A percentile compares a stretch with the other conserved stretches of the same genome.
These are phyloP conservation scores for Rhyacichthys aspro DNA, from an alignment of 2,797 vertebrate species.

Conservation along the genomic window DNA sequence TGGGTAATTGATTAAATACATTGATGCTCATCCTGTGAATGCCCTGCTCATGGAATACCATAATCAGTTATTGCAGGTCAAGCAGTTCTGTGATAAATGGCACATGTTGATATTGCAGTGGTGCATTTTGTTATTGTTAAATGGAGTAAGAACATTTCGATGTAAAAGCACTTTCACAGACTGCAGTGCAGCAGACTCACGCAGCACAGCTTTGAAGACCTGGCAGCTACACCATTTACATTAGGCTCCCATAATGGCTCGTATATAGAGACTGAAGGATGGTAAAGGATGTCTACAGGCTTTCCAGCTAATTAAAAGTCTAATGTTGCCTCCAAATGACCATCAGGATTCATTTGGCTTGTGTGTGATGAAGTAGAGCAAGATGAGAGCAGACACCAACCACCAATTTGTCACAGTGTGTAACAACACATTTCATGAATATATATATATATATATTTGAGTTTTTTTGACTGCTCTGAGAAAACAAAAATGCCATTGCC, in stretches of 20 bases:
- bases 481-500: background rate
- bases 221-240: constrained; percentile 56
- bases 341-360: constrained; percentile 58
- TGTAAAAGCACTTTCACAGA: constrained; percentile 1
- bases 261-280: constrained; percentile 42
- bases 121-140: background rate
- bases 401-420: background rate
- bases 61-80: too few species aligned
- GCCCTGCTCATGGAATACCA: too few species aligned
- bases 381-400: constrained; percentile 38
- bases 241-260: constrained; percentile 38
- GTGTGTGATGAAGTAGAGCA: constrained; percentile 38
- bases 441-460: too few species aligned
- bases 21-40: too few species aligned
- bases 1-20: too few species aligned
- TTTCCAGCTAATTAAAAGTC: constrained; percentile 76
- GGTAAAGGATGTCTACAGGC: constrained; percentile 63
- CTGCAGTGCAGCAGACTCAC: constrained; percentile 27
- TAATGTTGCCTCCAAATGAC: constrained; percentile 66
- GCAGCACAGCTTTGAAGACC: constrained; percentile 39
- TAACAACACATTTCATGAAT: too few species aligned
- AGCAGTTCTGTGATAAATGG: too few species aligned
- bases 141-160: background rate
- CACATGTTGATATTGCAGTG: background rate
- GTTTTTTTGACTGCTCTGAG: background rate